Conservation (phyloP, 1,140 invertebrate species). For the Dolichoris vasculosae region DNA sequence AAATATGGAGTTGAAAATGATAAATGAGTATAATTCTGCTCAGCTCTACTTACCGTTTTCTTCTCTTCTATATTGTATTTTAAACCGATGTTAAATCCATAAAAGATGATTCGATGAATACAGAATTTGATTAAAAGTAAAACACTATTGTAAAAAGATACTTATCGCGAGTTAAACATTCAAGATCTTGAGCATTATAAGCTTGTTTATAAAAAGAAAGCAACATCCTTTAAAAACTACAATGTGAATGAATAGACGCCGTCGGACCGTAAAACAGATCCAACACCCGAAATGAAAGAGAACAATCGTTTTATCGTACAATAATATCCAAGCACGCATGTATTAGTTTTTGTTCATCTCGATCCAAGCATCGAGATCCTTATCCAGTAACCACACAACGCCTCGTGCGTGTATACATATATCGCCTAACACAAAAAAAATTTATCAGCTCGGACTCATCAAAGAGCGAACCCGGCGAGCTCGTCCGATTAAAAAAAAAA, state of each 20-base stretch:
- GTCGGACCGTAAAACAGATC: conserved; percentile 23
- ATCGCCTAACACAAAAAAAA: conserved; percentile 36
- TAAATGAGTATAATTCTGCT: conserved; percentile 13
- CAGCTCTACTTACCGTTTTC: neutral
- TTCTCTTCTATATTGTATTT: neutral
- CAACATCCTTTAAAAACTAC: conserved; percentile 10
- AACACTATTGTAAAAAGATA: conserved; percentile 7
- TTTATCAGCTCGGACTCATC: conserved; percentile 42
- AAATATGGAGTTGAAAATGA: conserved; percentile 40
- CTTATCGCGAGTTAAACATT: neutral
- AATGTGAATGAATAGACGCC: conserved; percentile 14
- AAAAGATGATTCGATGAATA: conserved; percentile 30
- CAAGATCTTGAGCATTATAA: neutral
- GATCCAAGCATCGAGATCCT: conserved; percentile 27
- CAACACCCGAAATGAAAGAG: conserved; percentile 36
- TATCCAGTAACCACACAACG: conserved; percentile 26
- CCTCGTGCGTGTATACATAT: neutral
- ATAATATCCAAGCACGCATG: conserved; percentile 33
- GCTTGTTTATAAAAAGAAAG: conserved; percentile 2
- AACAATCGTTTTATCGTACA: conserved; percentile 39
- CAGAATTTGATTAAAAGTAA: neutral
- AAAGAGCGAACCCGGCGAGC: neutral
- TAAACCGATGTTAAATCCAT: conserved; percentile 13
- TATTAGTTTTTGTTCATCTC: conserved; percentile 41
- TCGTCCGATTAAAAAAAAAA: neutral